Evolutionary conservation across 2,888 invertebrate genomes (phyloP), one percentile per base, ranked within the genome.

Genomic region (Athrips mouffetella): DNA sequence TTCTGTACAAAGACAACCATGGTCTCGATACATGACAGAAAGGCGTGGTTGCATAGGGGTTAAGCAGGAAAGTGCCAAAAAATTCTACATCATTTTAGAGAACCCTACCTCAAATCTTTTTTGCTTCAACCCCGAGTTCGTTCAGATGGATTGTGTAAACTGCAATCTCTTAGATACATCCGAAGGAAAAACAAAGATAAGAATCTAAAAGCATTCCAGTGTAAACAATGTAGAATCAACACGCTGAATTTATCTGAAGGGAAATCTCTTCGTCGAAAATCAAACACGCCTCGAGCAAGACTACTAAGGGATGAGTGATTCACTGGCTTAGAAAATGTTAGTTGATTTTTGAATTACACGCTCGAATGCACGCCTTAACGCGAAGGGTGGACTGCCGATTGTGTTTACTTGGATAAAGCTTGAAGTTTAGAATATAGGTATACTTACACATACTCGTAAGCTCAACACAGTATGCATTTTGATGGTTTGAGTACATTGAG

Each of bases 261-360:
- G 77, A 80, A 83, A 80, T 76, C 76, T 79, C 68, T 72, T 20
- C 8, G 16, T 31, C 68, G 75, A 68, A 79, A 74, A 71, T 76
- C 74, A 83, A 84, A 85, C 80, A 81, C 71, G 76, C 75, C 71
- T 72, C 63, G 66, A 68, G 74, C 21, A 72, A 79, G 73, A 73
- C 77, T 82, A 71, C 68, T 66, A 70, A 73, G 78, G 75, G 79
- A 74, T 76, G 79, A 77, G 68, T 67, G 74, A 79, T 69, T 81
- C 85, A 85, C 72, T 85, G 85, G 70, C 65, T 70, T 76, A 77
- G 85, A 87, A 84, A 85, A 84, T 81, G 80, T 84, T 83, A 85
- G 82, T 87, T 85, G 86, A 87, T 86, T 86, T 85, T 85, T 85
- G 84, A 82, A 86, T 85, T 85, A 83, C 78, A 80, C 76, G 75